These are phyloP conservation scores for Cheilosia impressa DNA, from an alignment of 2,888 invertebrate species.

Conservation along the genomic window DNA sequence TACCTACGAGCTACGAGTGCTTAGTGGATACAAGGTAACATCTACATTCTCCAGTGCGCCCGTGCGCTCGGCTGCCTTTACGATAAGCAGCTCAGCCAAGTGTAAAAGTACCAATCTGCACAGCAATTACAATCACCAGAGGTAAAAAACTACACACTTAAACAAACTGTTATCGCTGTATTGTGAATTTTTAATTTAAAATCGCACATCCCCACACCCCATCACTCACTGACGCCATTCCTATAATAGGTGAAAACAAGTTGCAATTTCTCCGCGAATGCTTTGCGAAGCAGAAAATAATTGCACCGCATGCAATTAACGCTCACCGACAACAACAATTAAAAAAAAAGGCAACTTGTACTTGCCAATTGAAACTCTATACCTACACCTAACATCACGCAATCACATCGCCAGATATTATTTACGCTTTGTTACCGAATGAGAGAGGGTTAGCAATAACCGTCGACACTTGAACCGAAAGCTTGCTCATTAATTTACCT, in stretches of 20 bases:
- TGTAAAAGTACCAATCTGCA: constrained; percentile 28
- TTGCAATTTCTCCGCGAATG: constrained; percentile 44
- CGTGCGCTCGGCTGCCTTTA: neutral
- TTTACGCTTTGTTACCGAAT: constrained; percentile 18
- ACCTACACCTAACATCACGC: constrained; percentile 52
- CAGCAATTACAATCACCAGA: constrained; percentile 36
- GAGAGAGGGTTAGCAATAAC: constrained; percentile 21
- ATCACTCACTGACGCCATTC: neutral
- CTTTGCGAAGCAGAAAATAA: constrained; percentile 47
- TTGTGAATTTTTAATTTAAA: constrained; percentile 12
- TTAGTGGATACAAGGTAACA: too few species aligned
- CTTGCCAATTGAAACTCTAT: constrained; percentile 51
- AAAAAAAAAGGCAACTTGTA: constrained; percentile 21
- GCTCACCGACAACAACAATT: constrained; percentile 46
- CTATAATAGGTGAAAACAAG: constrained; percentile 46
- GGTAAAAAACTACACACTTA: constrained; percentile 8
- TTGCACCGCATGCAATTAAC: constrained; percentile 65
- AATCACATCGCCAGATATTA: constrained; percentile 60
- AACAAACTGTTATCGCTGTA: constrained; percentile 26
- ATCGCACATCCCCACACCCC: neutral
- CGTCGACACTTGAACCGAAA: constrained; percentile 35
- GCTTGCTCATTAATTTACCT: constrained; percentile 64
- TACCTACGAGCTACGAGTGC: too few species aligned
- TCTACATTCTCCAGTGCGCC: too few species aligned
- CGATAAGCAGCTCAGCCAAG: constrained; percentile 13